Evolutionary conservation across 2,113 vertebrate genomes (phyloP).

Genomic region (Platichthys stellatus): DNA sequence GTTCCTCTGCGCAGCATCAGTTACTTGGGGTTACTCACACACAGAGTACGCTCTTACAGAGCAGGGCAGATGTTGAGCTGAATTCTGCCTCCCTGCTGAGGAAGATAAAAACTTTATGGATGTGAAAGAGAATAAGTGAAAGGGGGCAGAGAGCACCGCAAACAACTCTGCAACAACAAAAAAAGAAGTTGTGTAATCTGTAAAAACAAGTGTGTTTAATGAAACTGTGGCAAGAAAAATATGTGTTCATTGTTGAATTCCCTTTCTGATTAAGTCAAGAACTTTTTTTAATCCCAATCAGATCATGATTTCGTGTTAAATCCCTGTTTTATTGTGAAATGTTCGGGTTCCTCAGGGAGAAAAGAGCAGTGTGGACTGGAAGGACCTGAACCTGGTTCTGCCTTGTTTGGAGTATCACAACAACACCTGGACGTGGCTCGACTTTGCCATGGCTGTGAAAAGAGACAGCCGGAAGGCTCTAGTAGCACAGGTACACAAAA

Average conservation of each 20-base stretch:
- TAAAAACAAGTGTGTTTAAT: too few relatives aligned
- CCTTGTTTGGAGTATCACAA: slow-evolving; percentile 98
- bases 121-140: too few relatives aligned
- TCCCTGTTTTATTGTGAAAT: background rate
- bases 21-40: background rate
- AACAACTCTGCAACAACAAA: too few relatives aligned
- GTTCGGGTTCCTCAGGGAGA: slow-evolving; percentile 84
- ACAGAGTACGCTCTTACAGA: background rate
- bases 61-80: too few relatives aligned
- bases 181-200: too few relatives aligned
- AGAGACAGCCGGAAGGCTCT: slow-evolving; percentile 97
- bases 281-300: too few relatives aligned
- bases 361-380: slow-evolving; percentile 98
- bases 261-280: too few relatives aligned
- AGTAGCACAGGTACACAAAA: slow-evolving; percentile 91
- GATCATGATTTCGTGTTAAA: background rate
- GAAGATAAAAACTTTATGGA: too few relatives aligned
- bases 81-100: too few relatives aligned
- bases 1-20: slow-evolving; percentile 19
- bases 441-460: slow-evolving; percentile 99
- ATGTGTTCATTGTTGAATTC: too few relatives aligned
- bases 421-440: slow-evolving; percentile 99
- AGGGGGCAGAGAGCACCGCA: too few relatives aligned
- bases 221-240: too few relatives aligned
- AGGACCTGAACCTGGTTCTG: slow-evolving; percentile 94